These are phyloP conservation scores for Hermaeophaga mercurialis DNA, from an alignment of 2,888 invertebrate genomes.

Conservation along the genomic window DNA sequence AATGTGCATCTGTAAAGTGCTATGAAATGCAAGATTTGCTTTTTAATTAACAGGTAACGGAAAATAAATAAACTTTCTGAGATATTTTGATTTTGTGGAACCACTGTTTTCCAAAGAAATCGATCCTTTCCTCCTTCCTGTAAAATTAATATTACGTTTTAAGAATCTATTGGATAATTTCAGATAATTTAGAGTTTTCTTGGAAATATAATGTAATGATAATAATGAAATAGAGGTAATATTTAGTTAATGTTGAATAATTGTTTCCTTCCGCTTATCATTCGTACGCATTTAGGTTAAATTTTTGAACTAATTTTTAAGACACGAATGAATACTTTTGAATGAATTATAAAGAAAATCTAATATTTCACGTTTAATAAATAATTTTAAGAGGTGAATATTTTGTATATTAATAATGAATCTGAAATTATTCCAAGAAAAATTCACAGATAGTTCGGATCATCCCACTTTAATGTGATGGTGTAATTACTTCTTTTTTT, in stretches of 20 bases:
- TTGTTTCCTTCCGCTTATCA: neutral
- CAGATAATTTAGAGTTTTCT: neutral
- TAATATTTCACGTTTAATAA: too few relatives aligned
- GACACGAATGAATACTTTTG: too few relatives aligned
- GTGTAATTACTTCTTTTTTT: too few relatives aligned
- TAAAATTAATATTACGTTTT: constrained; percentile 16
- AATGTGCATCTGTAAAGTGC: constrained; percentile 33
- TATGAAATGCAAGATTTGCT: constrained; percentile 29
- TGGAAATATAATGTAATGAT: neutral
- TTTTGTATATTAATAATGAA: too few relatives aligned
- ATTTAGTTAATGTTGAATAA: too few relatives aligned
- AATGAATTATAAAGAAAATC: too few relatives aligned
- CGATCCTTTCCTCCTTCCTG: constrained; percentile 23
- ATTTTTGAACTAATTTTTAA: constrained; percentile 3
- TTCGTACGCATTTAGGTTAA: neutral
- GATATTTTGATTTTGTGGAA: constrained; percentile 6
- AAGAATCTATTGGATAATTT: neutral
- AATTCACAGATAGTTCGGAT: too few relatives aligned
- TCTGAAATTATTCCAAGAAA: too few relatives aligned
- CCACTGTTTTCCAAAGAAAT: constrained; percentile 17
- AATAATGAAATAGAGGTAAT: too few relatives aligned
- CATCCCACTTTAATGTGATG: too few relatives aligned
- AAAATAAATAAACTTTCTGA: neutral
- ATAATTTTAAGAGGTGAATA: too few relatives aligned
- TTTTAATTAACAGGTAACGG: constrained; percentile 28